Evolutionary conservation across 1,140 invertebrate genomes (phyloP).

Genomic region (Olivierus martensii): DNA sequence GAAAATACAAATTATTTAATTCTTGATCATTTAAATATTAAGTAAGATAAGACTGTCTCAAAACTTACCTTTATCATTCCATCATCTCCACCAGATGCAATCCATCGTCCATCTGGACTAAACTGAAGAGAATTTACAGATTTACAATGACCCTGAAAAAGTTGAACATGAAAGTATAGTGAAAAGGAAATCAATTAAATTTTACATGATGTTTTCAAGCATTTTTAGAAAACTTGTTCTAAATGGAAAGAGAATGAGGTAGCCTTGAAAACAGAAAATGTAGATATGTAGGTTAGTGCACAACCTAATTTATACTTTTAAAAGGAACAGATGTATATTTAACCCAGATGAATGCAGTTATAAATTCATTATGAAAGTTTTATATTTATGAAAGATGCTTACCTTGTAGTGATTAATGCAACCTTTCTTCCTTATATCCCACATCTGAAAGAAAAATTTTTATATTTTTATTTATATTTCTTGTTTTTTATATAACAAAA

Average conservation of each 20-base stretch:
- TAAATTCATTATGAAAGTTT: not conserved
- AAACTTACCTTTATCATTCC: conserved; percentile 61
- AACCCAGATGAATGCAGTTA: not conserved
- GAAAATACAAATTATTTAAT: too few relatives aligned
- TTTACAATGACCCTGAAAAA: conserved; percentile 59
- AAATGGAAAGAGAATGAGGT: not conserved
- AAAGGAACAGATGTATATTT: not conserved
- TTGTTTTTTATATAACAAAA: too few relatives aligned
- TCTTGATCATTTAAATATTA: too few relatives aligned
- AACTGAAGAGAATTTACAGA: conserved; percentile 86
- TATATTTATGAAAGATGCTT: not conserved
- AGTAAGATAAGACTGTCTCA: too few relatives aligned
- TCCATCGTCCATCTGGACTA: conserved; percentile 96
- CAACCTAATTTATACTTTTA: not conserved
- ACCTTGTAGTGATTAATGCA: conserved; percentile 50
- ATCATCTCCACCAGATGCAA: conserved; percentile 88
- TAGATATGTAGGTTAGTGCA: not conserved
- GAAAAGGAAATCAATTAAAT: not conserved
- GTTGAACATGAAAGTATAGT: not conserved
- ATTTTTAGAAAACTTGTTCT: too few relatives aligned
- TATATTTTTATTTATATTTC: too few relatives aligned
- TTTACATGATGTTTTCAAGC: too few relatives aligned
- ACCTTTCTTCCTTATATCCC: conserved; percentile 59
- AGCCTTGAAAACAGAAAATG: not conserved
- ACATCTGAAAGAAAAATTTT: conserved; percentile 36